A percentile compares a stretch with the other conserved stretches of the same genome.
Conservation (phyloP, 1,140 invertebrate species). For the Caenorhabditis latens region DNA sequence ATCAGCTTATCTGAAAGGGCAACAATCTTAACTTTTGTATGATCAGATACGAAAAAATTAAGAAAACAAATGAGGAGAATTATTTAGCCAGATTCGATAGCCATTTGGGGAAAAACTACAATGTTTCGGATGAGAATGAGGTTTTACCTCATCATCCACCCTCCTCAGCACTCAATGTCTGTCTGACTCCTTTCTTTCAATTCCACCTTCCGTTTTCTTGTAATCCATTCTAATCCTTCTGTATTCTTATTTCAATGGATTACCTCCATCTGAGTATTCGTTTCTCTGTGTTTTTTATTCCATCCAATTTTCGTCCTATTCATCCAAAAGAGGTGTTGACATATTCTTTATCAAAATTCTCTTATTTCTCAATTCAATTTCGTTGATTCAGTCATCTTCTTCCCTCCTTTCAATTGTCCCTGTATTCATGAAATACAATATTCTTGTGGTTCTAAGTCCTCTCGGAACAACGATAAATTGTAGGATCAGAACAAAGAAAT, state of each 20-base stretch:
- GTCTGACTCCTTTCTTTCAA: background rate
- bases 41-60: no score
- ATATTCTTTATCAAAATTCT: background rate
- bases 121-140: no score
- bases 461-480: conserved; percentile 12
- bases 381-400: background rate
- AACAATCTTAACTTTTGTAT: no score
- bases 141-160: background rate
- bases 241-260: conserved; percentile 43
- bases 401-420: background rate
- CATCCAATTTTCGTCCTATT: conserved; percentile 45
- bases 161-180: background rate
- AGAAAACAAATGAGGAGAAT: no score
- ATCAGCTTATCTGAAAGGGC: background rate
- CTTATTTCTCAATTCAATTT: background rate
- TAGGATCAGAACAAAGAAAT: background rate
- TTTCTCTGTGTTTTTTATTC: background rate
- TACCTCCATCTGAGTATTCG: conserved; percentile 45
- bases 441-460: background rate
- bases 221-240: conserved; percentile 47
- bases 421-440: conserved; percentile 35
- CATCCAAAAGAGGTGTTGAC: background rate
- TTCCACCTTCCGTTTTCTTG: background rate
- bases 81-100: no score
- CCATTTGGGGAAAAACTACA: no score